A percentile compares a stretch with the other conserved stretches of the same genome.
These are phyloP conservation scores for Drosophila baimaii DNA, from an alignment of 1,140 invertebrate species.

Conservation along the genomic window DNA sequence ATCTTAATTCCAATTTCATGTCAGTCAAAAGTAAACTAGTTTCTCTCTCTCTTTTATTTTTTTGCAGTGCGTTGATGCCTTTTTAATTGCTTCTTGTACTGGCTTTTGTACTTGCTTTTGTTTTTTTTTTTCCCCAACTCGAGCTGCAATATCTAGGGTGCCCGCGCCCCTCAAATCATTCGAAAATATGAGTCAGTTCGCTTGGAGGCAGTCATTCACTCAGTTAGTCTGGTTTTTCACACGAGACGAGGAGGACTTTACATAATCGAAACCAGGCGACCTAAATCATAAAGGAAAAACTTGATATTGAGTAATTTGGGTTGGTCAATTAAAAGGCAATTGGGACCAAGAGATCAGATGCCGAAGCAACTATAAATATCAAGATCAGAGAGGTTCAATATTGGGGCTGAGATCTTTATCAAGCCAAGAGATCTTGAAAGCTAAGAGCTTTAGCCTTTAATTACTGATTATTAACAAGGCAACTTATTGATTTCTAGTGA, in stretches of 20 bases:
- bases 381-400: conserved; percentile 6
- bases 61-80: conserved; percentile 31
- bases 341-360: conserved; percentile 16
- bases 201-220: conserved; percentile 24
- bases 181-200: conserved; percentile 5
- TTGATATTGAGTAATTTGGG: conserved; percentile 26
- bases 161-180: conserved; percentile 4
- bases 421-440: background rate
- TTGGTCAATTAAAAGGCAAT: conserved; percentile 37
- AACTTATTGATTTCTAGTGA: conserved; percentile 11
- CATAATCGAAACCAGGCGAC: conserved; percentile 31
- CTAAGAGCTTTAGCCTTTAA: conserved; percentile 7
- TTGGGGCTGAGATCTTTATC: background rate
- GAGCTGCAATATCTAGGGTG: conserved; percentile 14
- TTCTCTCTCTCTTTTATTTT: conserved; percentile 3
- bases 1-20: conserved; percentile 38
- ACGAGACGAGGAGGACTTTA: conserved; percentile 16
- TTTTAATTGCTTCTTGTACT: conserved; percentile 57
- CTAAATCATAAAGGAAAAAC: conserved; percentile 37
- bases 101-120: conserved; percentile 14
- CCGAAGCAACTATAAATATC: background rate
- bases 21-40: conserved; percentile 46
- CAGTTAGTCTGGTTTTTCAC: conserved; percentile 28
- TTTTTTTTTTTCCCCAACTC: conserved; percentile 11
- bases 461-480: background rate